phyloP scores from a whole-genome alignment of 2,888 invertebrate species.

The Sinodicranocentrus sp. region DNA sequence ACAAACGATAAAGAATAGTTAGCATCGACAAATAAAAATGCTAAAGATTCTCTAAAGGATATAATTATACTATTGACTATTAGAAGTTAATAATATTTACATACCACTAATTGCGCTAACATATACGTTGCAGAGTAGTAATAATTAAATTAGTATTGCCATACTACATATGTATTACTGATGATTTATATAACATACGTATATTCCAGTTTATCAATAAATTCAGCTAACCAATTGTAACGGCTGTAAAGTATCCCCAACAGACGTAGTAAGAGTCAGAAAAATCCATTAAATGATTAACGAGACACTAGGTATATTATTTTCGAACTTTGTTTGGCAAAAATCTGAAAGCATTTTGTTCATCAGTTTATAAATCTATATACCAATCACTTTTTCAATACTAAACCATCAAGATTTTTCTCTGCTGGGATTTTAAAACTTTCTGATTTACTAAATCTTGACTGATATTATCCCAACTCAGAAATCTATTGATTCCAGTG shows the following conservation, averaged over 20 bases:
- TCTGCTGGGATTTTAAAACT: not conserved
- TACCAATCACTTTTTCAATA: constrained; percentile 60
- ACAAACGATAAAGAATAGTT: constrained; percentile 50
- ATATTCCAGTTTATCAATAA: too few relatives aligned
- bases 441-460: not conserved
- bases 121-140: too few relatives aligned
- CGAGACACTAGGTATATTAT: constrained; percentile 31
- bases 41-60: constrained; percentile 38
- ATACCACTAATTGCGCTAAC: too few relatives aligned
- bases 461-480: too few relatives aligned
- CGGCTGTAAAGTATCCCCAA: not conserved
- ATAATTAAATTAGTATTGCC: too few relatives aligned
- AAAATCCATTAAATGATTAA: constrained; percentile 14
- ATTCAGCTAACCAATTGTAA: too few relatives aligned
- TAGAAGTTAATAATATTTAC: too few relatives aligned
- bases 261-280: constrained; percentile 4
- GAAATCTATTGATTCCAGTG: too few relatives aligned
- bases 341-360: constrained; percentile 68
- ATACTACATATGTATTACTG: too few relatives aligned
- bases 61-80: not conserved
- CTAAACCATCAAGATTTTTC: constrained; percentile 40
- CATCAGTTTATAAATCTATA: constrained; percentile 50
- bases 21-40: constrained; percentile 49
- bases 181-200: too few relatives aligned
- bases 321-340: constrained; percentile 60